These are phyloP conservation scores for Alouatta palliata DNA, from an alignment of 2,113 vertebrate genomes.

Conservation along the genomic window DNA sequence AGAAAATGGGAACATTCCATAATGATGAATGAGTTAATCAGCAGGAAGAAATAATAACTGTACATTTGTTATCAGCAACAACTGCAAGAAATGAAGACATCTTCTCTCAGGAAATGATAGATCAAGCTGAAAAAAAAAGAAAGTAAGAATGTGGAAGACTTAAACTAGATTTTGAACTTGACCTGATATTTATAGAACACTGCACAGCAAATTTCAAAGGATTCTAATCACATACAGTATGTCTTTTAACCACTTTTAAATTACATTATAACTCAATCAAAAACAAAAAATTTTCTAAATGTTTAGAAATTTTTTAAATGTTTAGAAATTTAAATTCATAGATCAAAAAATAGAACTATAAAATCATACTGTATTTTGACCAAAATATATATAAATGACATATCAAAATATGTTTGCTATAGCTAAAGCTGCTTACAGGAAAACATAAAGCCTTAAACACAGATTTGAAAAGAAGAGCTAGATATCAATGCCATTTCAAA, in stretches of 20 bases:
- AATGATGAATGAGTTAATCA: slow-evolving; percentile 23
- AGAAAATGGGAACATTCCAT: neutral
- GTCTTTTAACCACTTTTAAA: neutral
- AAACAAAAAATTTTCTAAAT: slow-evolving; percentile 17
- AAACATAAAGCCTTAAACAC: neutral
- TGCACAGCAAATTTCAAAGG: slow-evolving; percentile 27
- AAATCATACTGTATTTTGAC: neutral
- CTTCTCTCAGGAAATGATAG: neutral
- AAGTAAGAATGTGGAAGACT: neutral
- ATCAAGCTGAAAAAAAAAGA: neutral
- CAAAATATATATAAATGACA: neutral
- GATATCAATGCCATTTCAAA: too few relatives aligned
- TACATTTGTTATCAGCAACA: neutral
- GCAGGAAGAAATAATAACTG: neutral
- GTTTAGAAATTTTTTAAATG: neutral
- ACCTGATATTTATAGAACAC: slow-evolving; percentile 13
- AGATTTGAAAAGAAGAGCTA: neutral
- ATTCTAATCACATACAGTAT: neutral
- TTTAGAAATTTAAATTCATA: neutral
- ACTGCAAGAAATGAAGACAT: neutral
- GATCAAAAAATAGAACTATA: neutral
- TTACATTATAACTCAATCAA: neutral
- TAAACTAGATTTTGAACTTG: slow-evolving; percentile 14
- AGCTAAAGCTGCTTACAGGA: neutral
- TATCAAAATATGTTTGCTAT: neutral